phyloP scores from a whole-genome alignment of 2,797 vertebrate species.

The Hoplostethus atlanticus region DNA sequence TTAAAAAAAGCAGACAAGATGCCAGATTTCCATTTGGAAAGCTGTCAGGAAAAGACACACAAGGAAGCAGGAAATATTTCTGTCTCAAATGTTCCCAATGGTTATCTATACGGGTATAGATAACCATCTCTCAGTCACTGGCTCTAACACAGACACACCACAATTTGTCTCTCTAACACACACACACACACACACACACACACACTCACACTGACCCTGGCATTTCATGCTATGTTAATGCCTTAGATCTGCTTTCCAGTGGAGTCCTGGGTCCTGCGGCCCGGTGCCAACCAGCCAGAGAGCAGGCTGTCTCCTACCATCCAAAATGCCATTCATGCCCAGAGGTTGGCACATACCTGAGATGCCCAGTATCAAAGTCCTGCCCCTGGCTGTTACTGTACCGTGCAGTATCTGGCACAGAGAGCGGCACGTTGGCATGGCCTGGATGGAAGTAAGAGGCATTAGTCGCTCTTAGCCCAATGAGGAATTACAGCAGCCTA shows the following conservation, averaged over 20 bases:
- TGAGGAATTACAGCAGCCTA: slow-evolving; percentile 23
- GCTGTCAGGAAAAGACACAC: too few relatives aligned
- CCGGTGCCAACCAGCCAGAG: slow-evolving; percentile 28
- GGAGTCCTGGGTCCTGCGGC: slow-evolving; percentile 14
- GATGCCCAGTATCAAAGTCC: slow-evolving; percentile 37
- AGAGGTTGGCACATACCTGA: slow-evolving; percentile 48
- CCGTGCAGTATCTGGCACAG: slow-evolving; percentile 23
- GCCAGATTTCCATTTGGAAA: too few relatives aligned
- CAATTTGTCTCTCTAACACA: background rate
- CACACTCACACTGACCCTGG: slow-evolving; percentile 12
- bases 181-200: slow-evolving; percentile 16
- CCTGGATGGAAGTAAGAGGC: background rate
- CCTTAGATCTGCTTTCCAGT: slow-evolving; percentile 49
- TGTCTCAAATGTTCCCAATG: too few relatives aligned
- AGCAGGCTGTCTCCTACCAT: slow-evolving; percentile 20
- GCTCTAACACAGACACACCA: background rate
- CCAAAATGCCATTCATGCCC: slow-evolving; percentile 50
- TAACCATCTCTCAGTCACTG: too few relatives aligned
- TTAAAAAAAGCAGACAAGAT: too few relatives aligned
- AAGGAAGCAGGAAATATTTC: too few relatives aligned
- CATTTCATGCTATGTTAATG: slow-evolving; percentile 5
- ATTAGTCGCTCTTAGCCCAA: background rate
- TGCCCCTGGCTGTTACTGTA: slow-evolving; percentile 23
- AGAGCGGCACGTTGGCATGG: slow-evolving; percentile 6
- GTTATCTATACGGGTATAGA: too few relatives aligned